Percentiles rank a stretch among this genome's conserved stretches.
Conservation (phyloP, 23 tunicate genomes). For the Styela clava region DNA sequence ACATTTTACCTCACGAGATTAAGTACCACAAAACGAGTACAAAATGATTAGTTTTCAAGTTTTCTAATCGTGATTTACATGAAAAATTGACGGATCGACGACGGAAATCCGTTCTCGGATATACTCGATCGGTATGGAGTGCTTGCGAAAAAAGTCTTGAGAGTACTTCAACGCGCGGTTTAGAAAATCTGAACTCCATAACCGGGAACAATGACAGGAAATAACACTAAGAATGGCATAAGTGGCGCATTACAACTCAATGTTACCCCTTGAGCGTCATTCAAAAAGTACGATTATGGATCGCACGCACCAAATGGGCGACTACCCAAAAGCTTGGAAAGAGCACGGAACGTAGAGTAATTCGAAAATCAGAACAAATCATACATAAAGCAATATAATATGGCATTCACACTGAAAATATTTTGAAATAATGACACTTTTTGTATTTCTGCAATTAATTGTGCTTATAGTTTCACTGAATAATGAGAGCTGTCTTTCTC, state of each 20-base stretch:
- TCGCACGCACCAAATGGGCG: background rate
- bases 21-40: no score
- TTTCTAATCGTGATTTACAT: background rate
- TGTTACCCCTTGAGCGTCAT: background rate
- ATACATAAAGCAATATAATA: no score
- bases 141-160: background rate
- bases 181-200: background rate
- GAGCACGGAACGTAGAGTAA: no score
- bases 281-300: background rate
- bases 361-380: no score
- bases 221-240: background rate
- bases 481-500: no score
- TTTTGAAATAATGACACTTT: no score
- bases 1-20: no score
- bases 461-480: no score
- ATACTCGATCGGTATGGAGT: background rate
- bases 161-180: background rate
- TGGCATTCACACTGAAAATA: no score
- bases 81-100: background rate
- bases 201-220: background rate
- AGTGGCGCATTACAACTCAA: background rate
- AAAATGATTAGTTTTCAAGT: no score
- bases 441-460: no score
- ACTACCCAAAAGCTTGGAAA: background rate
- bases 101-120: background rate